A percentile compares a stretch with the other conserved stretches of the same genome.
Conservation (phyloP, 2,113 vertebrate species). For the Peromyscus leucopus region DNA sequence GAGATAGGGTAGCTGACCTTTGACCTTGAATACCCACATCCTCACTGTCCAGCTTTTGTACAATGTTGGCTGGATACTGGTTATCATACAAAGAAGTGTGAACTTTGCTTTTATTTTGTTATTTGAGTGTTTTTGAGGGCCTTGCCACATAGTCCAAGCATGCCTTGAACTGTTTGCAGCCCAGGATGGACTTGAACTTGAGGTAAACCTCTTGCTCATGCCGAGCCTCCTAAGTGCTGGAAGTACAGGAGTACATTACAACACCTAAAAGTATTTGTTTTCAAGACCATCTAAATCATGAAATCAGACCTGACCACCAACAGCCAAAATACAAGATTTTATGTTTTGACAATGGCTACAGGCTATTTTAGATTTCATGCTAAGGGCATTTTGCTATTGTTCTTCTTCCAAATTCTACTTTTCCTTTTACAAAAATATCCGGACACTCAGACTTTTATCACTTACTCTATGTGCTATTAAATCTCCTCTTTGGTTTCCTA, state of each 20-base stretch:
- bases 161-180: neutral
- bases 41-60: neutral
- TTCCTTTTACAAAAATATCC: constrained; percentile 25
- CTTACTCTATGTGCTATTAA: neutral
- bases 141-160: neutral
- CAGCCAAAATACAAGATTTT: constrained; percentile 13
- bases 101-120: neutral
- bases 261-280: too few relatives aligned
- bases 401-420: constrained; percentile 51
- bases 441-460: neutral
- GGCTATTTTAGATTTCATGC: neutral
- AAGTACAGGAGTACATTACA: neutral
- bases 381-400: neutral
- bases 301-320: neutral
- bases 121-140: neutral
- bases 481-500: constrained; percentile 20
- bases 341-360: constrained; percentile 7
- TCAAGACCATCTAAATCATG: neutral
- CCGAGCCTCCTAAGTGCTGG: neutral
- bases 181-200: neutral
- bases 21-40: neutral
- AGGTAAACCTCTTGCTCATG: neutral
- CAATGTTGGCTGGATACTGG: neutral
- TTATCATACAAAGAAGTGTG: constrained; percentile 38
- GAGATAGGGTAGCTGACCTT: neutral